Percentiles rank a stretch among this genome's conserved stretches.
These are phyloP conservation scores for Saguinus imperator DNA, from an alignment of 2,113 vertebrate species.

Conservation along the genomic window DNA sequence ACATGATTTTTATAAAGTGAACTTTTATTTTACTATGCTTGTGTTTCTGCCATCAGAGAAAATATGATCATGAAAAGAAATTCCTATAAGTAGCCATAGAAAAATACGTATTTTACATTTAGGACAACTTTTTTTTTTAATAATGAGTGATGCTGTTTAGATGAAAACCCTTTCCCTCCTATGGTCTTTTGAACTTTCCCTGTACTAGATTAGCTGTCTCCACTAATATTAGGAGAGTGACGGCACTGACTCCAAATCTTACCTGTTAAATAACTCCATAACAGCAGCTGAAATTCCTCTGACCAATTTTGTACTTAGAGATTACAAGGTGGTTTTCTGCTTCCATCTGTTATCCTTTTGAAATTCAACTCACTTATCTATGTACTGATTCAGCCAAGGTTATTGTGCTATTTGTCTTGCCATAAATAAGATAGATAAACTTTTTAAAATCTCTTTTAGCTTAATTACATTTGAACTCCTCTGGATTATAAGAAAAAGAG, in stretches of 20 bases:
- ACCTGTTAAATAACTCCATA: neutral
- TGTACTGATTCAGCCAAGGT: neutral
- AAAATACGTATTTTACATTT: neutral
- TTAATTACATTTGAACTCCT: neutral
- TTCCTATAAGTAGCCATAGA: neutral
- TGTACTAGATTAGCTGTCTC: neutral
- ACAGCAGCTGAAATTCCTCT: neutral
- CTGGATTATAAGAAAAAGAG: neutral
- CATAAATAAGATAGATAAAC: neutral
- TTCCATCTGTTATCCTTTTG: neutral
- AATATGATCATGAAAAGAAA: neutral
- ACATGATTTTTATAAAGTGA: neutral
- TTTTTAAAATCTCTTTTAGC: neutral
- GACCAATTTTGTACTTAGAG: neutral
- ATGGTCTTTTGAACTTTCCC: neutral
- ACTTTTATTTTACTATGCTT: neutral
- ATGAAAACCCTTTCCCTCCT: neutral
- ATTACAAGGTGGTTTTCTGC: neutral
- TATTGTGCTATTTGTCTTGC: neutral
- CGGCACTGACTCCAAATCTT: neutral
- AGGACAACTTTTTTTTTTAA: neutral
- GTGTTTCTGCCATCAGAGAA: neutral
- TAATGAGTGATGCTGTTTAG: constrained; percentile 5
- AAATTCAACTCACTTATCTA: neutral
- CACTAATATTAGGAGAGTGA: neutral